Conservation (phyloP, 2,797 vertebrate species). For the Sebastolobus altivelis region DNA sequence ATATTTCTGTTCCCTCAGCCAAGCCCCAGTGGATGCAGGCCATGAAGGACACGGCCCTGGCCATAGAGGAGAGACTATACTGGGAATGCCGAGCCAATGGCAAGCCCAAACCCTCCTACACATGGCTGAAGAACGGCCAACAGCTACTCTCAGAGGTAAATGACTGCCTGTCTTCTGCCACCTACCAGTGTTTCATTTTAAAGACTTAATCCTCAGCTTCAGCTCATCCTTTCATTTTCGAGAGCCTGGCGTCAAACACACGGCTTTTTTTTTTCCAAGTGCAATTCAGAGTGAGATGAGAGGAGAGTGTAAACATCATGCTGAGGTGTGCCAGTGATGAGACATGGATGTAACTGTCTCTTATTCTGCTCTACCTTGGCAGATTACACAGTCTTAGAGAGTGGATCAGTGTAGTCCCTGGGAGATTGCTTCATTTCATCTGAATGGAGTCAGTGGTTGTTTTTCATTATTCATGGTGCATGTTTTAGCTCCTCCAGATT, state of each 20-base stretch:
- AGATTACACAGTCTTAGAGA: conserved; percentile 77
- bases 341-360: conserved; percentile 70
- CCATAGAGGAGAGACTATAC: conserved; percentile 90
- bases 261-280: conserved; percentile 57
- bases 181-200: conserved; percentile 64
- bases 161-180: conserved; percentile 48
- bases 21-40: conserved; percentile 95
- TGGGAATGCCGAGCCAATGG: conserved; percentile 95
- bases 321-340: conserved; percentile 73
- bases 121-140: conserved; percentile 94
- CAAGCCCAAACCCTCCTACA: conserved; percentile 94
- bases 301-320: conserved; percentile 70
- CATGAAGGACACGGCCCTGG: conserved; percentile 89
- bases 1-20: conserved; percentile 83
- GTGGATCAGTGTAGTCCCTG: conserved; percentile 73
- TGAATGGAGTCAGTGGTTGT: conserved; percentile 71
- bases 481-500: conserved; percentile 75
- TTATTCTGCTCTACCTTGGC: conserved; percentile 69
- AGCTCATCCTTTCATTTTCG: conserved; percentile 49
- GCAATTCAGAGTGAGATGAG: conserved; percentile 59
- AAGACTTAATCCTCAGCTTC: conserved; percentile 63
- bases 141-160: conserved; percentile 89
- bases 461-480: conserved; percentile 83
- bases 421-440: conserved; percentile 78
- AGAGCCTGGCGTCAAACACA: conserved; percentile 39